Evolutionary conservation across 2,888 invertebrate species (phyloP).

Genomic region (Drosophila setosimentum): DNA sequence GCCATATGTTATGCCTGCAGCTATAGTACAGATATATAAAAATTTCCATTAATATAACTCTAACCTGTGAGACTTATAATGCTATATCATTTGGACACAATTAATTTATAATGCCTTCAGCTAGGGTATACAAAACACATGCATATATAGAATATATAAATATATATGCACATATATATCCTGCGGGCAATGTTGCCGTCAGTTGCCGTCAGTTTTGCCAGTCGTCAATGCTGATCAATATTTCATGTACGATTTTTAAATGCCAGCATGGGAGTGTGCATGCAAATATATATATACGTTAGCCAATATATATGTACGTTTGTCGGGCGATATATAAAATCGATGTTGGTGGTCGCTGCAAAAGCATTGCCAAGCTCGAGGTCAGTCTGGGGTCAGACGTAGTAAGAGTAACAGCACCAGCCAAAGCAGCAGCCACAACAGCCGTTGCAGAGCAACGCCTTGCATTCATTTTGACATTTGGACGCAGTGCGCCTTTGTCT

Average conservation of each 20-base stretch:
- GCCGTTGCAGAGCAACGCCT: conserved; percentile 37
- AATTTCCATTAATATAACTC: too few species aligned
- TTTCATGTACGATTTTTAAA: conserved; percentile 71
- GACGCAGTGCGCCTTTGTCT: conserved; percentile 73
- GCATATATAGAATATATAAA: conserved; percentile 17
- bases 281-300: conserved; percentile 19
- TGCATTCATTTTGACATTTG: conserved; percentile 74
- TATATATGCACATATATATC: conserved; percentile 36
- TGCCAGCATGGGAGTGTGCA: conserved; percentile 38
- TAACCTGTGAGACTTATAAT: too few species aligned
- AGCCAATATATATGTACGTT: too few species aligned
- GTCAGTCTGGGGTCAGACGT: conserved; percentile 71
- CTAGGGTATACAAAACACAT: not conserved
- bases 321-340: conserved; percentile 44
- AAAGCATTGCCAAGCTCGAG: conserved; percentile 48
- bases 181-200: conserved; percentile 47
- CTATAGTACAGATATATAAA: not conserved
- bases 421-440: conserved; percentile 15
- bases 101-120: not conserved
- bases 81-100: not conserved
- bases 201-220: conserved; percentile 28
- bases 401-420: conserved; percentile 16
- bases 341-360: conserved; percentile 60
- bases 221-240: conserved; percentile 70
- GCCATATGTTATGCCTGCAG: not conserved